A percentile compares a stretch with the other conserved stretches of the same genome.
phyloP scores from a whole-genome alignment of 2,113 vertebrate species.

The Callorhinus ursinus region DNA sequence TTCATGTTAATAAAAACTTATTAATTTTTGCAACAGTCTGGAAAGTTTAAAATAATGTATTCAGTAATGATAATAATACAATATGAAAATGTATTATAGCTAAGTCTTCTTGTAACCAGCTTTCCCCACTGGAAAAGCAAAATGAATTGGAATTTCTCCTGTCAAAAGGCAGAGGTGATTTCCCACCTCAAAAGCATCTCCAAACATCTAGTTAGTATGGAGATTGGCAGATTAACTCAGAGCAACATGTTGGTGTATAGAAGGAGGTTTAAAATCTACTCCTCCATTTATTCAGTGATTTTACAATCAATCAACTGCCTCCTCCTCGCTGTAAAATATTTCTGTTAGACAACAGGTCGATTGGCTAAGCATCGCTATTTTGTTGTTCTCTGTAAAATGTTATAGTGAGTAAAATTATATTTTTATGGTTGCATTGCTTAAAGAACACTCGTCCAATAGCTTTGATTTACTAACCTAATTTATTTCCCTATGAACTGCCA shows the following conservation, averaged over 20 bases:
- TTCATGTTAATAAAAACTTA: not conserved
- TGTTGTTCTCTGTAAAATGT: conserved; percentile 72
- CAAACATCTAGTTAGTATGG: conserved; percentile 4
- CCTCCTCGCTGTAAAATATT: conserved; percentile 17
- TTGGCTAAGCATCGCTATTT: conserved; percentile 56
- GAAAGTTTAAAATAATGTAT: not conserved
- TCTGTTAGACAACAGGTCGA: conserved; percentile 63
- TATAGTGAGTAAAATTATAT: conserved; percentile 78
- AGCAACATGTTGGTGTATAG: not conserved
- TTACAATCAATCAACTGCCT: conserved; percentile 69
- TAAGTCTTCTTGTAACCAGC: not conserved
- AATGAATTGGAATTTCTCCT: not conserved
- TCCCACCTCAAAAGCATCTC: not conserved
- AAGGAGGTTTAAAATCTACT: conserved; percentile 56
- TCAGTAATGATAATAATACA: not conserved
- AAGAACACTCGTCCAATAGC: conserved; percentile 20
- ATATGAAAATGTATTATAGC: not conserved
- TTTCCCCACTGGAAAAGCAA: not conserved
- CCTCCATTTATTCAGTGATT: conserved; percentile 53
- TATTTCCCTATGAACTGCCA: conserved; percentile 66
- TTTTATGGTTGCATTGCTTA: conserved; percentile 72
- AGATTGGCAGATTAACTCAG: conserved; percentile 30
- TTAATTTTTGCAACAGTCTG: not conserved
- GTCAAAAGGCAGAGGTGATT: not conserved
- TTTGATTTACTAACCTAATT: conserved; percentile 85